Conservation (phyloP, 1,140 invertebrate species). For the Pantala flavescens region DNA sequence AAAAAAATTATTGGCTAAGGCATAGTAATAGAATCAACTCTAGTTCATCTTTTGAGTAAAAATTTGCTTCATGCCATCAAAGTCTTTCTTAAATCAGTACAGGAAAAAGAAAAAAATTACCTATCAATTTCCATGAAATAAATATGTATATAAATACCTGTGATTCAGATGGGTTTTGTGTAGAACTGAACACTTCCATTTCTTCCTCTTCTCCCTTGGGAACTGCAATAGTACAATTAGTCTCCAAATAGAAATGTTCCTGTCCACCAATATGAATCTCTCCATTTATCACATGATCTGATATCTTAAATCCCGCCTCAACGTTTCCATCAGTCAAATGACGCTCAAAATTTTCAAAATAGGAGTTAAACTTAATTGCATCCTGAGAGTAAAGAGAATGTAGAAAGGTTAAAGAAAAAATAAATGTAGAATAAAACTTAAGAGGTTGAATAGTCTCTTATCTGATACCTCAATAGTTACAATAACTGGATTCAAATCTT, state of each 20-base stretch:
- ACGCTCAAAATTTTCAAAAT: conserved; percentile 32
- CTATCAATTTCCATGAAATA: too few relatives aligned
- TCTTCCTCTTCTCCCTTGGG: conserved; percentile 73
- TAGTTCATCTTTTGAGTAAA: too few relatives aligned
- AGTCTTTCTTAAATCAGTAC: too few relatives aligned
- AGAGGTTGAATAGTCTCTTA: neutral
- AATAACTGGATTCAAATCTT: conserved; percentile 61
- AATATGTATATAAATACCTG: conserved; percentile 41
- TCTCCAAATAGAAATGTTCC: conserved; percentile 95
- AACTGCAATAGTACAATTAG: conserved; percentile 61
- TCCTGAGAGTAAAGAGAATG: conserved; percentile 38
- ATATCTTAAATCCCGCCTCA: conserved; percentile 47
- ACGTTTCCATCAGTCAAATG: conserved; percentile 54
- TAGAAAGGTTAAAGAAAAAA: neutral
- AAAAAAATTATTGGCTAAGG: too few relatives aligned
- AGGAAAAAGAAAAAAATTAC: too few relatives aligned
- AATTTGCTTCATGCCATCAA: too few relatives aligned
- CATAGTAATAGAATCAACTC: too few relatives aligned
- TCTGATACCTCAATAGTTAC: conserved; percentile 61
- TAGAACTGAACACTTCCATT: conserved; percentile 71
- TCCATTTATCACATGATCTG: conserved; percentile 57
- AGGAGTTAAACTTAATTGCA: conserved; percentile 64
- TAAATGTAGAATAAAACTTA: neutral
- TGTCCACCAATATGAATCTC: conserved; percentile 77
- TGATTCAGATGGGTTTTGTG: conserved; percentile 70